Evolutionary conservation across 1,140 invertebrate species (phyloP).

Genomic region (Drosophila dunni): DNA sequence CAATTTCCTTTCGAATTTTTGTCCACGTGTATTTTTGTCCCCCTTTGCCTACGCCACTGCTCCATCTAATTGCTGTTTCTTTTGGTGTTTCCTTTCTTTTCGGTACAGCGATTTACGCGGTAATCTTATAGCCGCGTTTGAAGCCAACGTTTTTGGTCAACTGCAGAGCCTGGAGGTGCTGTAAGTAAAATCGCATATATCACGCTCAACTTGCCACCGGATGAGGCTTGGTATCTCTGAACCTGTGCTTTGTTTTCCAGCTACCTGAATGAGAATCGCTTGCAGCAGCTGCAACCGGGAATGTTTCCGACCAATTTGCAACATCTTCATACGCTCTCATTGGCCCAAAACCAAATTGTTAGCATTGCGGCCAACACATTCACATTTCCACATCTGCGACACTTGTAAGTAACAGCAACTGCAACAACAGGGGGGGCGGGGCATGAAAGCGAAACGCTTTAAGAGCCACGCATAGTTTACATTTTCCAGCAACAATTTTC

Average conservation of each 20-base stretch:
- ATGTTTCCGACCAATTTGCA: constrained; percentile 68
- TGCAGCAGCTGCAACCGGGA: constrained; percentile 50
- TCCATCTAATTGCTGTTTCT: background rate
- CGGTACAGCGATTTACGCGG: constrained; percentile 83
- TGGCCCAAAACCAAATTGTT: constrained; percentile 82
- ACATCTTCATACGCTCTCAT: constrained; percentile 77
- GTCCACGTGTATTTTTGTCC: background rate
- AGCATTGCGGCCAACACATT: constrained; percentile 74
- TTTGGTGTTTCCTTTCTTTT: background rate
- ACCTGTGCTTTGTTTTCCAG: constrained; percentile 24
- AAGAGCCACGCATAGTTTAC: constrained; percentile 1
- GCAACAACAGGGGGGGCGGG: background rate
- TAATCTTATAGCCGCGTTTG: constrained; percentile 79
- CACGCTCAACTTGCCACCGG: background rate
- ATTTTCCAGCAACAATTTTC: constrained; percentile 28
- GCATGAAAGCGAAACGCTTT: background rate
- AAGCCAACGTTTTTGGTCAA: constrained; percentile 65
- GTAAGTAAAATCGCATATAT: constrained; percentile 73
- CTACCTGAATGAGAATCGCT: constrained; percentile 74
- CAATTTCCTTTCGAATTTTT: background rate
- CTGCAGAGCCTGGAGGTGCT: constrained; percentile 76
- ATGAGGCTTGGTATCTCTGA: background rate
- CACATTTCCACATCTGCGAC: constrained; percentile 60
- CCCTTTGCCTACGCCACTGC: no score
- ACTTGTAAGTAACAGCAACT: constrained; percentile 71